Evolutionary conservation across 2,888 invertebrate genomes (phyloP).

Genomic region (Agrochola lychnidis): DNA sequence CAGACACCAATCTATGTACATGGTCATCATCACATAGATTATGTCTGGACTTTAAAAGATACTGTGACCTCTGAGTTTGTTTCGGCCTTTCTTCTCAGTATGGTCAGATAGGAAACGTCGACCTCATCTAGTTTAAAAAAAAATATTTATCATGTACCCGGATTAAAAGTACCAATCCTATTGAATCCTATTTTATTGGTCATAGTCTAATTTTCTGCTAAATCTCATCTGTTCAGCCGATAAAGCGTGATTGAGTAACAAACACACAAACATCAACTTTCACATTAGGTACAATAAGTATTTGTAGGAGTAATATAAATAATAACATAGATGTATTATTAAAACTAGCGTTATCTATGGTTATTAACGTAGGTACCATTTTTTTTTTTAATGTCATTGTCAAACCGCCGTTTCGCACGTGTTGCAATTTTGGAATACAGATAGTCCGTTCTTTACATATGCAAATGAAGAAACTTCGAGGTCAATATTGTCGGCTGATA

Average conservation of each 20-base stretch:
- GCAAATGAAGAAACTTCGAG: conserved; percentile 53
- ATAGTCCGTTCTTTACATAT: conserved; percentile 13
- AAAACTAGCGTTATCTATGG: not conserved
- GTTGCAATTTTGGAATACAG: conserved; percentile 28
- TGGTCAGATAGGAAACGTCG: too few relatives aligned
- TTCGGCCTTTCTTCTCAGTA: too few relatives aligned
- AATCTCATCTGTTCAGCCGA: not conserved
- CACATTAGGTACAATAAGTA: not conserved
- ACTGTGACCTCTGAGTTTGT: too few relatives aligned
- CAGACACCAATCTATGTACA: too few relatives aligned
- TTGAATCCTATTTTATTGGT: too few relatives aligned
- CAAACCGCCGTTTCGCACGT: conserved; percentile 18
- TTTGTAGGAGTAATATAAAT: not conserved
- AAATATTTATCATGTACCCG: too few relatives aligned
- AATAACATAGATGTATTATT: too few relatives aligned
- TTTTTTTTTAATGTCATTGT: conserved; percentile 25
- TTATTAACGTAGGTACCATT: not conserved
- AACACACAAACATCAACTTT: not conserved
- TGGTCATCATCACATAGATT: too few relatives aligned
- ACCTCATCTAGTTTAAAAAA: too few relatives aligned
- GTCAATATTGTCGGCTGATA: conserved; percentile 54
- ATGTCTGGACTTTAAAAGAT: too few relatives aligned
- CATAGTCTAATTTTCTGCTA: not conserved
- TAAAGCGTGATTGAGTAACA: not conserved
- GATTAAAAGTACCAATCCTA: too few relatives aligned